phyloP scores from a whole-genome alignment of 1,140 invertebrate genomes.

The Laupala kohalensis region DNA sequence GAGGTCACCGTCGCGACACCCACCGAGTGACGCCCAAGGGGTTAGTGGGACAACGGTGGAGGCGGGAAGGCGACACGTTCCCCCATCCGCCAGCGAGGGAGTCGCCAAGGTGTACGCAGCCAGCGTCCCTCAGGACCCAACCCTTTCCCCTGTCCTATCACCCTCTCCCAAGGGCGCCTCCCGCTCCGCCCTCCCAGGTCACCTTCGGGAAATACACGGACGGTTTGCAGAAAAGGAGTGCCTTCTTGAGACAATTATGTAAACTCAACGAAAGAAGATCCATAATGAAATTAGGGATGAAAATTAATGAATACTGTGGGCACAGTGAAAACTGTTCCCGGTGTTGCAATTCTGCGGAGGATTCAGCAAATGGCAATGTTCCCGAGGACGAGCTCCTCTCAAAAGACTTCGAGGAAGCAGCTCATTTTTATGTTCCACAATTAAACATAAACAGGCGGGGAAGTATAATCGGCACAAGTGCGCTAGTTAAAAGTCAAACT shows the following conservation, averaged over 20 bases:
- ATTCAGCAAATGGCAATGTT: background rate
- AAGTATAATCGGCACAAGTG: background rate
- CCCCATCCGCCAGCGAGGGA: too few relatives aligned
- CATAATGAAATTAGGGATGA: background rate
- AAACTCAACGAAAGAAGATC: background rate
- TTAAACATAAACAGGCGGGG: background rate
- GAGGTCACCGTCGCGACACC: too few relatives aligned
- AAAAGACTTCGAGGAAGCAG: background rate
- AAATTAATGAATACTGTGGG: background rate
- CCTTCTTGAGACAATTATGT: background rate
- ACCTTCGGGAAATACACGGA: background rate
- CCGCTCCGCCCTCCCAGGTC: too few relatives aligned
- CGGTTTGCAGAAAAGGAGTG: background rate
- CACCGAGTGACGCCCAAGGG: too few relatives aligned
- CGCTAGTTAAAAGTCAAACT: background rate
- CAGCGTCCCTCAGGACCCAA: background rate
- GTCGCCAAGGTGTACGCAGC: background rate
- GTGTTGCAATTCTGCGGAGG: background rate
- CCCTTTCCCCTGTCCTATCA: background rate
- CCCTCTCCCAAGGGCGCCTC: background rate
- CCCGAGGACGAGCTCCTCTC: background rate
- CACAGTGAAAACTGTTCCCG: background rate
- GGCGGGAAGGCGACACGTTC: too few relatives aligned
- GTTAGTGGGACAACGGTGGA: too few relatives aligned
- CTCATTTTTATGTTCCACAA: background rate